Evolutionary conservation across 1,140 invertebrate genomes (phyloP).

Genomic region (Drosophila nebulosa): DNA sequence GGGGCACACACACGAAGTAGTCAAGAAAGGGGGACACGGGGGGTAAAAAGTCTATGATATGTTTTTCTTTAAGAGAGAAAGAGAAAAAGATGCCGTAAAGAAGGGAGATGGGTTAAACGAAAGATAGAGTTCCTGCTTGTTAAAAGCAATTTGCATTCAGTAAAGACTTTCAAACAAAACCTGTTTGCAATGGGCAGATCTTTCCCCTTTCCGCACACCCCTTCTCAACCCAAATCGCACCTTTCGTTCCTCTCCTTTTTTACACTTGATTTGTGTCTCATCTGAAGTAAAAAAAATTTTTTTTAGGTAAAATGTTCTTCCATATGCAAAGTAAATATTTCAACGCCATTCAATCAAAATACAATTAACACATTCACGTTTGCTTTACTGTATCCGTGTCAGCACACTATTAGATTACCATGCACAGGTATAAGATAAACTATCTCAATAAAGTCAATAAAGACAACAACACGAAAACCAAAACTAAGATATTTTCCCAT

Average conservation of each 20-base stretch:
- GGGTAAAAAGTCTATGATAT: slow-evolving; percentile 8
- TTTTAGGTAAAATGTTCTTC: slow-evolving; percentile 13
- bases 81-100: background rate
- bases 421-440: background rate
- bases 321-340: slow-evolving; percentile 47
- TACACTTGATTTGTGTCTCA: background rate
- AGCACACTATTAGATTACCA: slow-evolving; percentile 2
- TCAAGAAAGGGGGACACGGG: background rate
- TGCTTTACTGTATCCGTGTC: background rate
- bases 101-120: background rate
- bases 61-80: too few species aligned
- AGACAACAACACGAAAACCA: background rate
- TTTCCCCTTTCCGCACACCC: background rate
- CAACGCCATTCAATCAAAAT: slow-evolving; percentile 66
- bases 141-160: slow-evolving; percentile 43
- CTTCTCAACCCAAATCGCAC: background rate
- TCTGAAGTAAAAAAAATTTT: background rate
- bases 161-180: slow-evolving; percentile 19
- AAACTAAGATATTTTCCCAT: slow-evolving; percentile 12
- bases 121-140: slow-evolving; percentile 5
- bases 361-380: slow-evolving; percentile 63
- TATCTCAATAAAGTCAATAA: slow-evolving; percentile 1
- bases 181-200: slow-evolving; percentile 37
- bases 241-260: background rate
- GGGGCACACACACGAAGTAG: slow-evolving; percentile 47